Percentiles rank a stretch among this genome's conserved stretches.
These are phyloP conservation scores for Procavia capensis DNA, from an alignment of 2,113 vertebrate species.

Conservation along the genomic window DNA sequence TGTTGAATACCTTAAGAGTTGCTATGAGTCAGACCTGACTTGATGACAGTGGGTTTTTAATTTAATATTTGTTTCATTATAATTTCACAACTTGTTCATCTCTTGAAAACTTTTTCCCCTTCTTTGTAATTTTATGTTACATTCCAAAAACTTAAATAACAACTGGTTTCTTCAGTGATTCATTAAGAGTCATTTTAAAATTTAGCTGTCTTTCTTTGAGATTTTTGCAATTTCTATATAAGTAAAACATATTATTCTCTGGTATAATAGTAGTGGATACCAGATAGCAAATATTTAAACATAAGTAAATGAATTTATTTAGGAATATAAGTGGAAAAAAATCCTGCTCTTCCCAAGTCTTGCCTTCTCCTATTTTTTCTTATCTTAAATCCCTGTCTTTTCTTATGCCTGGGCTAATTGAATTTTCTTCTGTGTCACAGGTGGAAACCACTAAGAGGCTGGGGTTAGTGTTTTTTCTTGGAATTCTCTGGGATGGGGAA, in stretches of 20 bases:
- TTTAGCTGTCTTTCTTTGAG: conserved; percentile 1
- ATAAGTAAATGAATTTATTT: not conserved
- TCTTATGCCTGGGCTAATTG: not conserved
- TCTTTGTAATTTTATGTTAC: not conserved
- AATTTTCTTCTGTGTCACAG: not conserved
- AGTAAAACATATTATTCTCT: conserved; percentile 12
- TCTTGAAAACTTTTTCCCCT: not conserved
- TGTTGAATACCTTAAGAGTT: not conserved
- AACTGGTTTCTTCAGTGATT: not conserved
- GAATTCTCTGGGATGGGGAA: not conserved
- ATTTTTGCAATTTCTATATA: not conserved
- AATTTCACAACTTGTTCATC: not conserved
- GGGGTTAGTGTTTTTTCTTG: not conserved
- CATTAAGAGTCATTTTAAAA: not conserved
- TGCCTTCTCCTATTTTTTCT: not conserved
- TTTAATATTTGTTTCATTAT: not conserved
- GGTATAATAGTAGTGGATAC: not conserved
- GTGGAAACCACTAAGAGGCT: not conserved
- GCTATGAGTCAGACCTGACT: no score
- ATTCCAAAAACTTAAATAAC: not conserved
- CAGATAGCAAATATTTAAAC: not conserved
- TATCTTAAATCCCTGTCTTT: not conserved
- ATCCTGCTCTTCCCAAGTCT: not conserved
- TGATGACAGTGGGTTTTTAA: no score
- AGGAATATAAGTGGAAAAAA: not conserved